Evolutionary conservation across 2,888 invertebrate species (phyloP).

Genomic region (Caenorhabditis panamensis): DNA sequence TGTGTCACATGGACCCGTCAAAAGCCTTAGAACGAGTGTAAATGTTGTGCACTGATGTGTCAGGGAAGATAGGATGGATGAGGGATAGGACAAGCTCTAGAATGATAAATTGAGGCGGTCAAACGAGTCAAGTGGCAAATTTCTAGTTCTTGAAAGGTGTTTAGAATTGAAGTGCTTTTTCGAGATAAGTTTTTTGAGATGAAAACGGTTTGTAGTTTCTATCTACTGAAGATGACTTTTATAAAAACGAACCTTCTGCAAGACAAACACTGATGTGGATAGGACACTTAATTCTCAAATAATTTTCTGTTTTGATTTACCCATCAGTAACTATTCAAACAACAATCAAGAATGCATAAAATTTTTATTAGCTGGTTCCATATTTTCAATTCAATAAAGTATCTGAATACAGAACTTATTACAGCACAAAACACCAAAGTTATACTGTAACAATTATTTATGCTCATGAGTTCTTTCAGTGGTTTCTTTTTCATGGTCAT

Average conservation of each 20-base stretch:
- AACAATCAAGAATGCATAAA: neutral
- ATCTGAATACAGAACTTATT: too few relatives aligned
- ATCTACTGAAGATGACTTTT: too few relatives aligned
- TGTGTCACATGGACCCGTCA: constrained; percentile 48
- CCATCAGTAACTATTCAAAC: too few relatives aligned
- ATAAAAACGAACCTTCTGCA: too few relatives aligned
- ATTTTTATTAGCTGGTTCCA: constrained; percentile 14
- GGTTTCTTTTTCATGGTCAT: constrained; percentile 58
- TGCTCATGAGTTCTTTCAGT: constrained; percentile 32
- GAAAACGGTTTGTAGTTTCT: neutral
- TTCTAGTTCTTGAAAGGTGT: constrained; percentile 13
- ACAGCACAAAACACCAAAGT: too few relatives aligned
- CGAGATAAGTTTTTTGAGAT: neutral
- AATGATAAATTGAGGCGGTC: constrained; percentile 1
- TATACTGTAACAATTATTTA: neutral
- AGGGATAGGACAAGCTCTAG: neutral
- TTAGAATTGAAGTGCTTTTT: constrained; percentile 26
- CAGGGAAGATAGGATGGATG: constrained; percentile 1
- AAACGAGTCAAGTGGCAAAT: neutral
- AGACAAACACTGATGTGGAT: too few relatives aligned
- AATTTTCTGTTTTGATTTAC: too few relatives aligned
- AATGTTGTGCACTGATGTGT: constrained; percentile 9
- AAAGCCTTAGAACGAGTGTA: constrained; percentile 31
- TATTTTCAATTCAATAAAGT: neutral
- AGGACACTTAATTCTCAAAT: too few relatives aligned